Conservation (phyloP, 2,113 vertebrate species). For the Trichomycterus rosablanca region DNA sequence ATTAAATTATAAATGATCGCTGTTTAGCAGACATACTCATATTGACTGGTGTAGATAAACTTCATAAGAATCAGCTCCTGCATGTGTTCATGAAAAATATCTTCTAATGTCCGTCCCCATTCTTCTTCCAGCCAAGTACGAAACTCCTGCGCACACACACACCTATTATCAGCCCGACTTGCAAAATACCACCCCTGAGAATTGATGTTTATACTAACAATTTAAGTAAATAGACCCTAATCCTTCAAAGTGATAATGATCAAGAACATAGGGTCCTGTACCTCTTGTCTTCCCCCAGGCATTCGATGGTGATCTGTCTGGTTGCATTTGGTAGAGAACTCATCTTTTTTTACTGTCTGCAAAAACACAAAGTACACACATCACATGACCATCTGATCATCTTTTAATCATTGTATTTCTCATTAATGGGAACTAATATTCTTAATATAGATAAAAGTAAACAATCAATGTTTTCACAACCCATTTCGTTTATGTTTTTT, state of each 20-base stretch:
- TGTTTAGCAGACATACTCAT: slow-evolving; percentile 76
- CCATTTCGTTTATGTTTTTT: background rate
- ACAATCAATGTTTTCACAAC: no score
- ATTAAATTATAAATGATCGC: background rate
- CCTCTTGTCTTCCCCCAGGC: slow-evolving; percentile 95
- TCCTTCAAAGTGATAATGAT: background rate
- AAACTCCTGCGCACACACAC: slow-evolving; percentile 77
- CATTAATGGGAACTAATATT: no score
- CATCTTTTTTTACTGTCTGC: slow-evolving; percentile 90
- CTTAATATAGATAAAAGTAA: no score
- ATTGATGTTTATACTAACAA: no score
- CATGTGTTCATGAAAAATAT: slow-evolving; percentile 98
- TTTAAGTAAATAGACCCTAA: no score
- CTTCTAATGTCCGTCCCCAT: slow-evolving; percentile 93
- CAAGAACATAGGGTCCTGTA: slow-evolving; percentile 47
- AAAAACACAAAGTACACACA: slow-evolving; percentile 30
- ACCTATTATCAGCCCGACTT: background rate
- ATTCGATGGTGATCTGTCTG: slow-evolving; percentile 96
- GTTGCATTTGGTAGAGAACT: slow-evolving; percentile 97
- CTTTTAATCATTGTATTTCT: no score
- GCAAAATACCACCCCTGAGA: no score
- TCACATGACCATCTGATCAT: background rate
- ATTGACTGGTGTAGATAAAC: slow-evolving; percentile 98
- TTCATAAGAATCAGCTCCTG: slow-evolving; percentile 99
- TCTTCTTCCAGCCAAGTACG: slow-evolving; percentile 95